A percentile compares a stretch with the other conserved stretches of the same genome.
Conservation (phyloP, 1,140 invertebrate genomes). For the Drosophila bocki region DNA sequence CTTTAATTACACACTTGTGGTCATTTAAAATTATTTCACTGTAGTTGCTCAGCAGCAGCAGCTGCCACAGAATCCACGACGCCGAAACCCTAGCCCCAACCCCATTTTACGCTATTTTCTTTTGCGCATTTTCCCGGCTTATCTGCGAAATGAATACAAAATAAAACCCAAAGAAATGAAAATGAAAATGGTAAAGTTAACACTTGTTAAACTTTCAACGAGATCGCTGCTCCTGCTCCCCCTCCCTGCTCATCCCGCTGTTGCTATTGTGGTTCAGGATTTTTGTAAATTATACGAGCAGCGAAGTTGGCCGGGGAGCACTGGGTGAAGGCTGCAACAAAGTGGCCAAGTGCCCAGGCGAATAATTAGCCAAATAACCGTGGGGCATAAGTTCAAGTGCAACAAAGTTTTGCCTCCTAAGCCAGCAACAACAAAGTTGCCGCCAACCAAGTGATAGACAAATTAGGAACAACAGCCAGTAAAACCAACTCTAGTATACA, state of each 20-base stretch:
- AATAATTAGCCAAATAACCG: constrained; percentile 83
- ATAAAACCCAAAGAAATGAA: constrained; percentile 70
- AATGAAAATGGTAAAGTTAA: constrained; percentile 83
- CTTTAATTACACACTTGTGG: constrained; percentile 82
- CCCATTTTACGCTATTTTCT: constrained; percentile 27
- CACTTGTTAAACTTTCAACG: constrained; percentile 82
- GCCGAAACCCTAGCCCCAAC: neutral
- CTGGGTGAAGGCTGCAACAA: constrained; percentile 55
- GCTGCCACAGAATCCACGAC: constrained; percentile 56
- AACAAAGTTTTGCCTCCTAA: constrained; percentile 62
- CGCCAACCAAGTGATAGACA: constrained; percentile 55
- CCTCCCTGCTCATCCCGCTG: neutral
- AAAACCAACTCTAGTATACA: neutral
- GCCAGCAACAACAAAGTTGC: constrained; percentile 61
- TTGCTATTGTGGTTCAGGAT: constrained; percentile 47
- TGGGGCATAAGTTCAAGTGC: constrained; percentile 82
- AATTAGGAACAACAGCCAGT: constrained; percentile 35
- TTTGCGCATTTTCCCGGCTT: constrained; percentile 67
- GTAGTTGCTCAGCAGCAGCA: constrained; percentile 62
- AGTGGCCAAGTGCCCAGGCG: constrained; percentile 78
- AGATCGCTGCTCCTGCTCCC: constrained; percentile 43
- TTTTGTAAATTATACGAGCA: constrained; percentile 70
- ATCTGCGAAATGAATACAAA: constrained; percentile 74
- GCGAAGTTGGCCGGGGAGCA: constrained; percentile 1
- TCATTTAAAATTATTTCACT: constrained; percentile 81